Base-by-base conservation (phyloP, 2,113 vertebrate genomes). In the Larimichthys polyactis region DNA sequence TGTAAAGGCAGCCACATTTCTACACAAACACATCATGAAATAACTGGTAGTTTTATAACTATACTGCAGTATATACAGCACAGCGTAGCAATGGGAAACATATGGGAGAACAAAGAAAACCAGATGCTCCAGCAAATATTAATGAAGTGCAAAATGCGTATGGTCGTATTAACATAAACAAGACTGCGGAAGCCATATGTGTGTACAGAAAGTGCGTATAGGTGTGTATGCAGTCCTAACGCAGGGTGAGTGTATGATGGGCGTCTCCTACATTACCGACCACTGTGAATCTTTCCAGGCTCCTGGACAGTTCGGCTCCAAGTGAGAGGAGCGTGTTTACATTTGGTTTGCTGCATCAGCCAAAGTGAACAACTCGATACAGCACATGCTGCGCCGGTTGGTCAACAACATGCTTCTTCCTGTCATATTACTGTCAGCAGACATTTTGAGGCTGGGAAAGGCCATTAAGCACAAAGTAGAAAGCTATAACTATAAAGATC, bases 61-160 rank as follows among this genome's bases (percentile, higher is more conserved):
- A 27, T 2, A 51, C 1, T 58, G 54, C 11, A 17, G n/a, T 43
- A 32, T 82, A 20, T 64, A 68, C 24, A 70, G 60, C 55, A 22
- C 22, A 85, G 51, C 14, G 44, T 2, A 36, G 40, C 43, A 69
- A 71, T 55, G 32, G 15, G 49, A 57, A 77, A 12, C 75, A 84
- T 79, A 81, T 62, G 83, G 70, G 36, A 55, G 24, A 86, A 66
- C 60, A 84, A 75, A 68, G 80, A 79, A 71, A 46, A 63, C 36
- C 89, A 86, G 74, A 87, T 83, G 78, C 36, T 68, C 27, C 48
- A 46, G 70, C 68, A 81, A 89, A 89, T 89, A 86, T 80, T 86
- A 79, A 86, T 79, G 77, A 77, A 54, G 68, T 75, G 78, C 72
- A 75, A 84, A 88, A 79, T 83, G 59, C 55, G 48, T 49, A 71